Percentiles rank a stretch among this genome's conserved stretches.
Conservation (phyloP, 64 coral and sea anemone species). For the Montipora sp. region DNA sequence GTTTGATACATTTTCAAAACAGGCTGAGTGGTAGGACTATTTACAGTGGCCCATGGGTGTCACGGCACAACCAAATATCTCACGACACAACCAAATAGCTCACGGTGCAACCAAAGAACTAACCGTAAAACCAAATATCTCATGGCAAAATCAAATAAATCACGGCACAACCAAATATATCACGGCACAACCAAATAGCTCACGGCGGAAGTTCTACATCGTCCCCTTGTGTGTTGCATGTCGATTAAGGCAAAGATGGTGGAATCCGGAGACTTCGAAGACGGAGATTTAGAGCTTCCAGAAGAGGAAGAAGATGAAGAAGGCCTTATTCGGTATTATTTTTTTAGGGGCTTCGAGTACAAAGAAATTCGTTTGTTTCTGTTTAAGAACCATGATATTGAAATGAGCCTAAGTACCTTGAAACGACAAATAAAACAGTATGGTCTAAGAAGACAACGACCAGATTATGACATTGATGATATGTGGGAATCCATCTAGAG, state of each 20-base stretch:
- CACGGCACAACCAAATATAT: too few relatives aligned
- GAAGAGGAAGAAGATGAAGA: conserved; percentile 29
- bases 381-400: conserved; percentile 56
- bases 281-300: neutral
- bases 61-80: neutral
- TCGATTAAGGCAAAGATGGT: neutral
- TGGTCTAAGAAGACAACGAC: conserved; percentile 64
- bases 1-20: neutral
- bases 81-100: neutral
- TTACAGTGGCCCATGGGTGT: neutral
- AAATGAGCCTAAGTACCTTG: conserved; percentile 73
- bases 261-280: neutral
- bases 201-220: neutral
- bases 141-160: neutral
- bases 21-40: conserved; percentile 27
- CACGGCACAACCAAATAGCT: neutral
- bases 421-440: conserved; percentile 77
- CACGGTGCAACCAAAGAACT: too few relatives aligned
- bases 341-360: conserved; percentile 43
- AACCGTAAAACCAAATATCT: neutral
- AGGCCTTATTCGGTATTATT: conserved; percentile 2
- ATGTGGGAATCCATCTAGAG: conserved; percentile 15
- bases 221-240: neutral
- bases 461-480: conserved; percentile 65
- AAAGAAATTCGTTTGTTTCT: conserved; percentile 62